Evolutionary conservation across 2,113 vertebrate species (phyloP), one percentile per base, ranked within the genome.

Genomic region (Chaetodon auriga): DNA sequence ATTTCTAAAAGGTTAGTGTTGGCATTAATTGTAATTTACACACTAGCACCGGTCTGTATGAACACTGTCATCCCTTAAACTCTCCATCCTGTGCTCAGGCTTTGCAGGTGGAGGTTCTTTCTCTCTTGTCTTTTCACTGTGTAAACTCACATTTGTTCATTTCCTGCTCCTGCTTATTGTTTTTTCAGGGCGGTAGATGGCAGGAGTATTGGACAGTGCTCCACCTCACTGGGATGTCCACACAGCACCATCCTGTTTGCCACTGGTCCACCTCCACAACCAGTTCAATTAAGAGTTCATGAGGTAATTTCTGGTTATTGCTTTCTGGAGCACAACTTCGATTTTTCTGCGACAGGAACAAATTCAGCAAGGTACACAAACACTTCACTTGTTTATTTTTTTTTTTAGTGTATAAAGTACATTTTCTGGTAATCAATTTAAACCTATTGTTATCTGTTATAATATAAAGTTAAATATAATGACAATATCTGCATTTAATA

Each of bases 261-360:
- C 7, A 7, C 68, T 4, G 25, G 38, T 66, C 57, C 19, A 19
- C 51, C 49, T 48, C 46, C 1, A 58, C 68, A 63, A 25, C 49
- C 73, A 55, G 21, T 65, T 77, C 30, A 54, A 68, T 66, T 41
- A 74, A 80, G 75, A 71, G 75, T 80, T 92, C 62, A 85, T 62
- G 5, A 86, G 45, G 76, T 90, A 36, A 88, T 85, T 71, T 68
- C 38, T 70, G 5, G n/a, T 66, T 61, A 43, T 82, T 76, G 19
- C 43, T 75, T 79, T 81, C 36, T 69, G 48, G 58, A 5, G 7
- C n/a, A 2, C 30, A 19, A 43, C 57, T 58, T 63, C 14, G 43
- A 46, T 66, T 41, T 23, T 10, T 68, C 46, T 48, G 41, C 69
- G 49, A 19, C 48, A 48, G 5, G 41, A 38, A 25, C 30, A 14